Conservation (phyloP, 2,797 vertebrate genomes). For the Furcifer pardalis region DNA sequence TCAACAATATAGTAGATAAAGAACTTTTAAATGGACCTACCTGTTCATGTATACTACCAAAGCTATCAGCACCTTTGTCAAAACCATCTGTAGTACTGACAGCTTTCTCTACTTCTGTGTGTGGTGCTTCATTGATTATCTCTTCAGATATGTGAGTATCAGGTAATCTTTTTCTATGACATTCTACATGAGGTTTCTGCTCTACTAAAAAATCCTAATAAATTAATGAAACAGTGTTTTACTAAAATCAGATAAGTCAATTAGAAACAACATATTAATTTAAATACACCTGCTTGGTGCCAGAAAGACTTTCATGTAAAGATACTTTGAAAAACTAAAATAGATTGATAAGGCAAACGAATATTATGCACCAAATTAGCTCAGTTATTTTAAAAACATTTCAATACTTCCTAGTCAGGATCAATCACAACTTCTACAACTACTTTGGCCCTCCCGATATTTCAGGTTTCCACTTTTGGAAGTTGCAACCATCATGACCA, state of each 20-base stretch:
- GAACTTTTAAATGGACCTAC: constrained; percentile 64
- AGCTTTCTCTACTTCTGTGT: constrained; percentile 5
- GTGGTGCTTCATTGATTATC: constrained; percentile 29
- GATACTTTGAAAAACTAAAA: neutral
- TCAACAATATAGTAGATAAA: neutral
- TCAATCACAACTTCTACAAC: neutral
- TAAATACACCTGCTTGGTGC: neutral
- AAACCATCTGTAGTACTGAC: constrained; percentile 34
- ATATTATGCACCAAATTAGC: neutral
- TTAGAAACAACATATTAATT: neutral
- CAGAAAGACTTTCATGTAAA: no score
- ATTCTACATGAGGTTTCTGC: constrained; percentile 72
- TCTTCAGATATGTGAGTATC: constrained; percentile 16
- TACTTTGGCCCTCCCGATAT: neutral
- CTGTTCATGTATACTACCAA: constrained; percentile 57
- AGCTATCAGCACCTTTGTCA: constrained; percentile 45
- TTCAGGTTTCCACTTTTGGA: neutral
- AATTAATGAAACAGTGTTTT: neutral
- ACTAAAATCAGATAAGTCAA: neutral
- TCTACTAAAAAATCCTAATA: constrained; percentile 30
- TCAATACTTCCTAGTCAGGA: neutral
- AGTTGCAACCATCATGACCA: neutral
- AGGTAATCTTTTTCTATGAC: constrained; percentile 66
- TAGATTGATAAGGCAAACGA: neutral
- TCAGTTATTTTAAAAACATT: no score